A percentile compares a stretch with the other conserved stretches of the same genome.
These are phyloP conservation scores for Triops longicaudatus DNA, from an alignment of 1,140 invertebrate species.

Conservation along the genomic window DNA sequence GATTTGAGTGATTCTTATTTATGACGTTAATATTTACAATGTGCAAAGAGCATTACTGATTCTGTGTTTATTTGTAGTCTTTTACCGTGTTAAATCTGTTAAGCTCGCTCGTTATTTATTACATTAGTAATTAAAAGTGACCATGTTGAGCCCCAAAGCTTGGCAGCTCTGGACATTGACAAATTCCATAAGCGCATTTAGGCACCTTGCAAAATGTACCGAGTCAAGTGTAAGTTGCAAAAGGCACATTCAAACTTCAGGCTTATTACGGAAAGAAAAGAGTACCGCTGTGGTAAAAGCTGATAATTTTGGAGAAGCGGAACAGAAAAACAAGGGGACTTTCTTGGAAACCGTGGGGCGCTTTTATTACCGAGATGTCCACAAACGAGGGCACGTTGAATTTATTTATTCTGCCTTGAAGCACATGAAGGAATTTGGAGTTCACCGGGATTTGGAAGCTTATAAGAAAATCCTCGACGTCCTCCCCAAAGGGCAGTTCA, in stretches of 20 bases:
- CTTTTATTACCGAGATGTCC: conserved; percentile 51
- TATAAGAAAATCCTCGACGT: conserved; percentile 87
- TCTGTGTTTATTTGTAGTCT: no score
- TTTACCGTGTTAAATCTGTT: no score
- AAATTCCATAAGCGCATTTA: not conserved
- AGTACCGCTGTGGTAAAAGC: conserved; percentile 28
- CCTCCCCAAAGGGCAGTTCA: conserved; percentile 83
- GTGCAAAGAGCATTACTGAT: not conserved
- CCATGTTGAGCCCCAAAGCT: not conserved
- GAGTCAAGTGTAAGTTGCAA: not conserved
- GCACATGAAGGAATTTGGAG: conserved; percentile 81
- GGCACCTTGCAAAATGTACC: not conserved
- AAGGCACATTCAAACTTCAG: not conserved
- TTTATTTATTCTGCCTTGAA: conserved; percentile 85
- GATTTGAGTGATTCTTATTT: not conserved
- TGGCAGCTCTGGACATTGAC: not conserved
- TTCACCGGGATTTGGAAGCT: conserved; percentile 77
- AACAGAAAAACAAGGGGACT: conserved; percentile 59
- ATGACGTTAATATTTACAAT: not conserved
- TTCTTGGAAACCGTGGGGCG: conserved; percentile 65
- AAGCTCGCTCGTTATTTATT: not conserved
- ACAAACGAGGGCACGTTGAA: conserved; percentile 72
- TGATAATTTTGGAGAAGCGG: conserved; percentile 44
- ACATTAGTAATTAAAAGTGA: not conserved
- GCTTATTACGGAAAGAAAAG: not conserved